phyloP scores from a whole-genome alignment of 2,888 invertebrate species.

The Melanostoma mellinum region DNA sequence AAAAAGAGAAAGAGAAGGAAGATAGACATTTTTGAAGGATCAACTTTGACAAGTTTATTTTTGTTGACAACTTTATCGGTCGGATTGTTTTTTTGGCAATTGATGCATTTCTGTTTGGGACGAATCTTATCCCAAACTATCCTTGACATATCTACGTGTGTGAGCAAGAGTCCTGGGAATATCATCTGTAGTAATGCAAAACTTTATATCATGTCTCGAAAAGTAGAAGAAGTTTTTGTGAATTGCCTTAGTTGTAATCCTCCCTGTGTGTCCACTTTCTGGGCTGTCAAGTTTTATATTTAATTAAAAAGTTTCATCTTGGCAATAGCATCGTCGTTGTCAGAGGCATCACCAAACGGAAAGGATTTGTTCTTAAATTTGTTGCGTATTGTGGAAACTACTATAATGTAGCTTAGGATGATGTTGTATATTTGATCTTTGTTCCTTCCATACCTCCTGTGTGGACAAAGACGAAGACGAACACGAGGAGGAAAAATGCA shows the following conservation, averaged over 20 bases:
- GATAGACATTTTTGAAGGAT: slow-evolving; percentile 13
- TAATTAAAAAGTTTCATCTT: slow-evolving; percentile 71
- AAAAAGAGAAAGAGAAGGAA: background rate
- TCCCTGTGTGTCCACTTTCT: slow-evolving; percentile 61
- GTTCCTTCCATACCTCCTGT: no score
- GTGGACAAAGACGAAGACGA: no score
- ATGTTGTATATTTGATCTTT: slow-evolving; percentile 47
- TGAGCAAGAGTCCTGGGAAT: background rate
- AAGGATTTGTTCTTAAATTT: slow-evolving; percentile 66
- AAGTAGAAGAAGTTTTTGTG: slow-evolving; percentile 39
- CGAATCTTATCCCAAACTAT: slow-evolving; percentile 52
- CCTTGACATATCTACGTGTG: slow-evolving; percentile 33
- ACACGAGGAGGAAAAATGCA: slow-evolving; percentile 5
- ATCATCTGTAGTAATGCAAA: slow-evolving; percentile 24
- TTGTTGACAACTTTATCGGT: slow-evolving; percentile 63
- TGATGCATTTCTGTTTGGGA: slow-evolving; percentile 60
- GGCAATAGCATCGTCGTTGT: slow-evolving; percentile 56
- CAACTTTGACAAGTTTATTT: slow-evolving; percentile 57
- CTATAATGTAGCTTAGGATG: slow-evolving; percentile 24
- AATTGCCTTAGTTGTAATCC: slow-evolving; percentile 52
- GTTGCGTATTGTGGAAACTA: slow-evolving; percentile 53
- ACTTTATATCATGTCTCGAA: slow-evolving; percentile 52
- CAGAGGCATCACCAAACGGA: slow-evolving; percentile 49
- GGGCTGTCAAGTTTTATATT: slow-evolving; percentile 68
- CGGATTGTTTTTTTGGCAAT: slow-evolving; percentile 59